Percentiles rank a stretch among this genome's conserved stretches.
These are phyloP conservation scores for Agrilus planipennis DNA, from an alignment of 1,140 invertebrate species.

Conservation along the genomic window DNA sequence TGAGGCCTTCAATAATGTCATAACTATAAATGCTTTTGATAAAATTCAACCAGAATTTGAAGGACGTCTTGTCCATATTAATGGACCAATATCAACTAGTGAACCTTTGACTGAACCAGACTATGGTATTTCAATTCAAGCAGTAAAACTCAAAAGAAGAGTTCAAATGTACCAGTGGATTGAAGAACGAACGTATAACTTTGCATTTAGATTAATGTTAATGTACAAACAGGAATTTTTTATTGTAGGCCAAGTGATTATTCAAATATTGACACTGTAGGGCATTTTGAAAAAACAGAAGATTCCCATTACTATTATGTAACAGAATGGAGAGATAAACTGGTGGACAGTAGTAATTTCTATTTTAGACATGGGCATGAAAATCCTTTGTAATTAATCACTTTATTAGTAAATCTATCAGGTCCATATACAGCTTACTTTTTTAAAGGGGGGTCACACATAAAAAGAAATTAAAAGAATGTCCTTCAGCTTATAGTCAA, in stretches of 20 bases:
- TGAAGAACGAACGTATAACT: slow-evolving; percentile 52
- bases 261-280: slow-evolving; percentile 62
- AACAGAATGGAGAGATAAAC: slow-evolving; percentile 70
- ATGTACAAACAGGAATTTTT: slow-evolving; percentile 71
- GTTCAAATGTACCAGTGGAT: slow-evolving; percentile 87
- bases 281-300: slow-evolving; percentile 10
- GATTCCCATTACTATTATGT: slow-evolving; percentile 53
- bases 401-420: slow-evolving; percentile 5
- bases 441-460: too few species aligned
- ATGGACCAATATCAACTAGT: slow-evolving; percentile 55
- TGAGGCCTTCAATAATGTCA: slow-evolving; percentile 51
- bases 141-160: slow-evolving; percentile 29
- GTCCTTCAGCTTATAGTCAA: too few species aligned
- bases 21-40: slow-evolving; percentile 42
- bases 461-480: too few species aligned
- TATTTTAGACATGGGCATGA: slow-evolving; percentile 60
- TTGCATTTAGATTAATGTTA: slow-evolving; percentile 49
- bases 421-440: slow-evolving; percentile 4
- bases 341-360: slow-evolving; percentile 65
- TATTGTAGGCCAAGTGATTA: slow-evolving; percentile 59
- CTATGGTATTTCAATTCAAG: slow-evolving; percentile 39
- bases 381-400: slow-evolving; percentile 49
- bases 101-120: slow-evolving; percentile 65
- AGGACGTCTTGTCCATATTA: slow-evolving; percentile 63
- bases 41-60: slow-evolving; percentile 50